Base-by-base conservation (phyloP, 2,113 vertebrate genomes). In the Alethe castanea region DNA sequence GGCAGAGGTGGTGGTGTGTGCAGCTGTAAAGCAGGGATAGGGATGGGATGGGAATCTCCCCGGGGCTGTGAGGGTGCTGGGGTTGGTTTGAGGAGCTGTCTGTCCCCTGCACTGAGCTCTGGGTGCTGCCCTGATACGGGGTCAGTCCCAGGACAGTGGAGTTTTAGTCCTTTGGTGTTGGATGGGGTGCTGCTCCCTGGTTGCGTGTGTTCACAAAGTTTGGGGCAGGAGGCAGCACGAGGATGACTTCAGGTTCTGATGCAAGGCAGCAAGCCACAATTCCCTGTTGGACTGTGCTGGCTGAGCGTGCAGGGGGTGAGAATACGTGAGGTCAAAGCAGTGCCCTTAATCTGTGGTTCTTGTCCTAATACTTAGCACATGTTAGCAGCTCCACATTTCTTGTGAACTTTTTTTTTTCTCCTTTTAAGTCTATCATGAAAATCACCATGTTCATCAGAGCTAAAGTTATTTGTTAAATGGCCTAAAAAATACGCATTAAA, bases 381-480 rank as follows among this genome's bases (percentile, higher is more conserved):
- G 79, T 71, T 83, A 81, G 83, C 77, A 89, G 92, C 94, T 92
- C 31, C 64, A 5, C 52, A 2, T 83, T 90, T 93, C 78, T 65
- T 53, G 38, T 0, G 29, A 92, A 89, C 76, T 90, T 90, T 50
- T 52, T 53, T 48, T 64, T 94, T 69, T 35, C 9, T 2, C 67
- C 73, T 81, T 74, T n/a, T 15, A 81, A 91, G 50, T 88, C 90
- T 67, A 50, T 96, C 83, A 28, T 81, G 89, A 77, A 95, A 96
- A 95, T 93, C 86, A 78, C 72, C 85, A 73, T 94, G 88, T 90
- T 97, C 92, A 95, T 93, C 88, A 93, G 94, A 97, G 96, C 95
- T 94, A 84, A 91, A 94, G 86, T 95, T 96, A 97, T 96, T 91
- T 93, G 95, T 94, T 97, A 96, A 97, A 97, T 96, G 94, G 90